Evolutionary conservation across 2,888 invertebrate genomes (phyloP).

Genomic region (Stomorhina lunata): DNA sequence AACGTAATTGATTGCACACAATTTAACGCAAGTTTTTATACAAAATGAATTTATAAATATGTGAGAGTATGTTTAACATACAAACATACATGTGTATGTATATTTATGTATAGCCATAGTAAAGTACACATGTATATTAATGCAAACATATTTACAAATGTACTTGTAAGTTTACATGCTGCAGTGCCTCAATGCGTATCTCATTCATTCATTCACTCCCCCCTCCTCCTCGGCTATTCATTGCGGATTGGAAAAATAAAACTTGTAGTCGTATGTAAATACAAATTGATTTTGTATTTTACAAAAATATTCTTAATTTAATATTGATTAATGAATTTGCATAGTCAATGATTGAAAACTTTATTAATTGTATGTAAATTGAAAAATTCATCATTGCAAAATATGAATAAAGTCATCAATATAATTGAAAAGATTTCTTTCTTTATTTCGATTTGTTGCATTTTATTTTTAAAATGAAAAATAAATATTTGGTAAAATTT

Average conservation of each 20-base stretch:
- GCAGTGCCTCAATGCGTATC: constrained; percentile 23
- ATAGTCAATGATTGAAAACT: constrained; percentile 35
- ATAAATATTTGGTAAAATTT: too few species aligned
- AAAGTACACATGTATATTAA: not conserved
- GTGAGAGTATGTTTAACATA: not conserved
- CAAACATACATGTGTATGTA: not conserved
- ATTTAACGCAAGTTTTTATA: constrained; percentile 64
- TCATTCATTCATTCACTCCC: not conserved
- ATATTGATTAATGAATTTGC: constrained; percentile 46
- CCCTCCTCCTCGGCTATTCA: too few species aligned
- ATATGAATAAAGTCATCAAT: too few species aligned
- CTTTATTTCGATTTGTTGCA: too few species aligned
- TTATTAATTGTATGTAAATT: constrained; percentile 24
- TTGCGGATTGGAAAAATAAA: not conserved
- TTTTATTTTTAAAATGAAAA: too few species aligned
- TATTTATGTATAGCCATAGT: not conserved
- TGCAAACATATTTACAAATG: not conserved
- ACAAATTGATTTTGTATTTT: constrained; percentile 40
- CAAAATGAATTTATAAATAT: not conserved
- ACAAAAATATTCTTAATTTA: constrained; percentile 45
- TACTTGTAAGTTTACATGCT: constrained; percentile 8
- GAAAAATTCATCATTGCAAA: too few species aligned
- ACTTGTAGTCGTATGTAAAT: not conserved
- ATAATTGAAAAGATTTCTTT: too few species aligned
- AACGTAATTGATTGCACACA: constrained; percentile 74